Conservation (phyloP, 2,113 vertebrate genomes). For the Ascaphus truei region DNA sequence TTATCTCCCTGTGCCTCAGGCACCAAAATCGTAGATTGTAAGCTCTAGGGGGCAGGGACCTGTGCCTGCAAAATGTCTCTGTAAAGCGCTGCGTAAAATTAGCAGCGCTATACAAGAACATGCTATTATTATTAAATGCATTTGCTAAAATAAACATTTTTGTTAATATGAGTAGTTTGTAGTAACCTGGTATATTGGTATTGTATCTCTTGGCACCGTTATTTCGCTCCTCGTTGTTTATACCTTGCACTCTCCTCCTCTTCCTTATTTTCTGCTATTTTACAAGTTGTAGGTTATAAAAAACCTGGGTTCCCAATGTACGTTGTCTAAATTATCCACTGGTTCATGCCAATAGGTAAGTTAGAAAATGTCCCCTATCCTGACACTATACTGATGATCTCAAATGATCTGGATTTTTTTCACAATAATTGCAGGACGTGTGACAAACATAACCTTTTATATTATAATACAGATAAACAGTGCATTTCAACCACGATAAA, state of each 20-base stretch:
- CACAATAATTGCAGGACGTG: background rate
- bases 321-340: background rate
- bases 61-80: too few relatives aligned
- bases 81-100: too few relatives aligned
- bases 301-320: background rate
- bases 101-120: too few relatives aligned
- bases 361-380: background rate
- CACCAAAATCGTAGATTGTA: too few relatives aligned
- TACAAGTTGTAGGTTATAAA: background rate
- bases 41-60: too few relatives aligned
- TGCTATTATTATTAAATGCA: too few relatives aligned
- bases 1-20: too few relatives aligned
- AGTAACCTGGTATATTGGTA: too few relatives aligned
- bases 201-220: too few relatives aligned
- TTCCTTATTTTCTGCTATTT: background rate
- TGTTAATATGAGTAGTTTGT: too few relatives aligned
- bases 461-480: background rate
- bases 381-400: background rate
- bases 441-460: background rate
- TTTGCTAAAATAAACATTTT: too few relatives aligned
- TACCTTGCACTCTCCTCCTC: background rate
- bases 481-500: background rate
- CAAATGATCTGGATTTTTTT: background rate
- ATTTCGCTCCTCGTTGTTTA: too few relatives aligned
- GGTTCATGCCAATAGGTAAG: background rate